Evolutionary conservation across 2,113 vertebrate genomes (phyloP), one percentile per base, ranked within the genome.

Genomic region (Hypanus sabinus): DNA sequence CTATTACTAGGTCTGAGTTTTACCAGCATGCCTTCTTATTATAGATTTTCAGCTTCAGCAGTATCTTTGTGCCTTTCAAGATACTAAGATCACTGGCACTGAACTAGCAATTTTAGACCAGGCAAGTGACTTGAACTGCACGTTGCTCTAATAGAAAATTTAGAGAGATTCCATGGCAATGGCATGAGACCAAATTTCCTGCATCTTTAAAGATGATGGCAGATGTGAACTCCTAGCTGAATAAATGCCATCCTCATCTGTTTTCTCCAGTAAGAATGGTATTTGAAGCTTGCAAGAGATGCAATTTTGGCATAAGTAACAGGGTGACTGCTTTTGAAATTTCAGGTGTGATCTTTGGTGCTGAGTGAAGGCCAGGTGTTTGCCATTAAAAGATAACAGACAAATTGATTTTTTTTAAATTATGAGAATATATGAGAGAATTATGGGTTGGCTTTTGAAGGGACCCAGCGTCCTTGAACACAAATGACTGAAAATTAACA

Each of bases 121-220:
- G 9, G 73, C 5, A 76, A 76, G 73, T 85, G 22, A 22, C 9
- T 57, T 85, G 81, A 85, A 57, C 22, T 20, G 18, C 8, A 97
- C 96, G 97, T 98, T 97, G 97, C 97, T 98, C 97, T 97, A 97
- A 87, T 87, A 57, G 22, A 87, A 57, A 87, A 87, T 57, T 60
- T 87, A 55, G 55, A 87, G 9, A 60, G 27, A 14, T 60, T 87
- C 55, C 27, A 55, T 46, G 1, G n/a, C n/a, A n/a, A n/a, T 38
- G 22, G 24, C 81, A 30, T 1, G 3, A n/a, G 22, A 30, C 24
- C 55, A 60, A 24, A 30, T 14, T 57, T 87, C 55, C 83, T 60
- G 55, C 24, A 55, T 24, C 10, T 10, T 24, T 11, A 30, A 11
- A 60, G 27, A 27, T 30, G 10, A 5, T 10, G 55, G 83, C 55